Conservation (phyloP, 2,797 vertebrate species). For the Nothura maculosa region DNA sequence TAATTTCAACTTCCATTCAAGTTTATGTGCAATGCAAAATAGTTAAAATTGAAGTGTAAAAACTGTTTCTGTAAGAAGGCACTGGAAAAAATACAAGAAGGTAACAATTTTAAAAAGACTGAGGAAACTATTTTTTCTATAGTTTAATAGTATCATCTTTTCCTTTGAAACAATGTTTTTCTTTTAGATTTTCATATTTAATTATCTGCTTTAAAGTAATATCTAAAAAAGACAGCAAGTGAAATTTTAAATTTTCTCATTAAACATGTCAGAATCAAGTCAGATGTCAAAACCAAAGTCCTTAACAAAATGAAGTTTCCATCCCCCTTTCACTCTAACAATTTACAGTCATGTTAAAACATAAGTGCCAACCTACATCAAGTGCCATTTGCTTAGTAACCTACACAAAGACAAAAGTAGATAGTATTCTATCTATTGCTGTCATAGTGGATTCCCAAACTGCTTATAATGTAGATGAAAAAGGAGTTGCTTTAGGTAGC, state of each 20-base stretch:
- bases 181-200: not conserved
- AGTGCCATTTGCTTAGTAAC: not conserved
- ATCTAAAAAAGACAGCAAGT: not conserved
- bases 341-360: not conserved
- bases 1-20: not conserved
- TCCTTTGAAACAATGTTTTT: not conserved
- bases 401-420: not conserved
- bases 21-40: not conserved
- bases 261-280: not conserved
- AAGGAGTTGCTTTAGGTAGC: not conserved
- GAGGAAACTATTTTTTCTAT: not conserved
- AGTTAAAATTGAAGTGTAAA: not conserved
- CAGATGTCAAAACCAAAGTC: not conserved
- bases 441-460: not conserved
- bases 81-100: not conserved
- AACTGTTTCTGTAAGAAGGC: not conserved
- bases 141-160: not conserved
- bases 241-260: not conserved
- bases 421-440: not conserved
- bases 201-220: not conserved
- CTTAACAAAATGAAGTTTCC: not conserved
- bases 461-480: not conserved
- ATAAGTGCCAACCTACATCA: not conserved
- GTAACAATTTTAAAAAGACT: not conserved
- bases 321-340: not conserved